Conservation (phyloP, 2,113 vertebrate genomes). For the Apistogramma diplotaenia region DNA sequence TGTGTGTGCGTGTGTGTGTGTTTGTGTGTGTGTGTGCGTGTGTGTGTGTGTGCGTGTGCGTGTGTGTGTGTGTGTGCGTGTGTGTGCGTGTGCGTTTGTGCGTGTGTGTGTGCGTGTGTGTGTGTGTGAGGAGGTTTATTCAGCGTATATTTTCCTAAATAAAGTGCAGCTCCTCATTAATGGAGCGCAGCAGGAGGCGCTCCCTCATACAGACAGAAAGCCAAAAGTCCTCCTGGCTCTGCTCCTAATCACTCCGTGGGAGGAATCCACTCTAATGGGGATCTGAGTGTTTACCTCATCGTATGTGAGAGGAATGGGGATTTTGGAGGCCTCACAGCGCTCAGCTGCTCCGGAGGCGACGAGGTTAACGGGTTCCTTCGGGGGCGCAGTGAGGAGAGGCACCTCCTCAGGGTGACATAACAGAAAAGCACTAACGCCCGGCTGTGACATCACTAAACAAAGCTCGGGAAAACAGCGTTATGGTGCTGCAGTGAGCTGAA, state of each 20-base stretch:
- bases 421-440: constrained; percentile 73
- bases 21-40: no score
- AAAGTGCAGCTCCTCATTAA: constrained; percentile 18
- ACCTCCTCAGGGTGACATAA: constrained; percentile 58
- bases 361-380: constrained; percentile 3
- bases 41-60: not conserved
- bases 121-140: constrained; percentile 17
- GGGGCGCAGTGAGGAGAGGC: not conserved
- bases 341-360: not conserved
- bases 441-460: constrained; percentile 52
- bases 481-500: constrained; percentile 29
- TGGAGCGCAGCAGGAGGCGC: constrained; percentile 13
- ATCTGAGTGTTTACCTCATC: constrained; percentile 10
- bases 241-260: constrained; percentile 3
- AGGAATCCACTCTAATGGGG: not conserved
- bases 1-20: no score
- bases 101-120: not conserved
- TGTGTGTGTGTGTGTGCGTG: not conserved
- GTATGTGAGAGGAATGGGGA: constrained; percentile 57
- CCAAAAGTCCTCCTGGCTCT: not conserved
- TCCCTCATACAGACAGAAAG: not conserved
- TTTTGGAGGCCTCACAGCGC: not conserved
- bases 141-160: constrained; percentile 32
- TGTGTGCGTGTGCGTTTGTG: not conserved
- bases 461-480: constrained; percentile 74